Evolutionary conservation across 2,113 vertebrate species (phyloP), one percentile per base, ranked within the genome.

Genomic region (Pagrus major): DNA sequence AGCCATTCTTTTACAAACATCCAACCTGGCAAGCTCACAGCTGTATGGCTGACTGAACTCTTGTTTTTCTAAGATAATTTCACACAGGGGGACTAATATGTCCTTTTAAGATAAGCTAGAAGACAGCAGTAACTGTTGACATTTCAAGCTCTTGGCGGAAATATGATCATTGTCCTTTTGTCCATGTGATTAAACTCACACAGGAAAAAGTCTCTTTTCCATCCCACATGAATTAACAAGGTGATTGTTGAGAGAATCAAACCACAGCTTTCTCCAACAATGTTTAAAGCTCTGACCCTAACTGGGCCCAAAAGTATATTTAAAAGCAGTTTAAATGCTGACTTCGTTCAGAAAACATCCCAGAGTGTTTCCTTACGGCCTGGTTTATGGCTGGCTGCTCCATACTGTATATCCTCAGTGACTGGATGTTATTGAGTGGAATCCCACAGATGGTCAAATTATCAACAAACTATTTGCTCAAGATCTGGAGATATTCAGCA

Each of bases 1-100:
- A 75, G 64, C 21, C 33, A 2, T 79, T 84, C 58, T 88, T 81
- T 56, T 39, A 47, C 74, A 84, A 86, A 80, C 72, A 71, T 58
- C 42, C 33, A 18, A 44, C 25, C 14, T 46, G 71, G 72, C 71
- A 55, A 87, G 14, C 69, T 59, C 39, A 23, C 78, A 41, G 67
- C 80, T 69, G 60, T 21, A 39, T 10, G 0, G 60, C 79, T 46
- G 31, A 72, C 71, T 75, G 31, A 5, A 11, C 51, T 33, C 31
- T 25, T 66, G 63, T 72, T 78, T 58, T 64, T 51, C 59, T 23
- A 27, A 76, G 52, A 60, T 84, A 21, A 69, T 60, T 83, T 68
- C 78, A 35, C 3, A 25, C 72, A 16, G 44, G 58, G 58, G 79
- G 82, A 71, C 44, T 16, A 39, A 16, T 63, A n/a, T 54, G 52